Base-by-base conservation (phyloP, 2,797 vertebrate genomes). In the Paguma larvata region DNA sequence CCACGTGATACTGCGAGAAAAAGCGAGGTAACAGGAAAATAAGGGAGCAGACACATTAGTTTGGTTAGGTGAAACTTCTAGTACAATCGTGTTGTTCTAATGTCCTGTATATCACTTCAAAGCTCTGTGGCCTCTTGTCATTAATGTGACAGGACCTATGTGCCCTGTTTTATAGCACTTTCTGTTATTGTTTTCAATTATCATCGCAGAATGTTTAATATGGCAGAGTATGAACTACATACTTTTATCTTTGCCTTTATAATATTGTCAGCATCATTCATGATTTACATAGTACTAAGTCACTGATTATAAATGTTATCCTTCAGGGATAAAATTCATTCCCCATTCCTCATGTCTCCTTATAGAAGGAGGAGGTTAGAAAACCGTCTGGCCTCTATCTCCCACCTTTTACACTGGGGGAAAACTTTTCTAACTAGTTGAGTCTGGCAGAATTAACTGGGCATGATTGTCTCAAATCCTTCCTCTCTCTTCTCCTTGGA, bases 221-320 rank as follows among this genome's bases (percentile, higher is more conserved):
- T 21, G 4, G 46, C 30, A 62, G 18, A 77, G 19, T 77, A 41
- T 59, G 65, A 85, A 23, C 41, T n/a, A 44, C n/a, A 27, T 30
- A 38, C 59, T 48, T 73, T 87, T 59, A 48, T 16, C 85, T 93
- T 91, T 91, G 86, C 56, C 77, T 88, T 72, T 59, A 88, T 4
- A 62, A 25, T 18, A 30, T 1, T 32, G 12, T 38, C 63, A 51
- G 41, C 6, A 51, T 88, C n/a, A 30, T 75, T 77, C 13, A 9
- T 56, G 34, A 91, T 46, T 34, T 85, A 44, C 19, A 87, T 44
- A 53, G 15, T 41, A n/a, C 25, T 25, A 51, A 87, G 48, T 86
- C 86, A 75, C 48, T 25, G 10, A 27, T 30, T 62, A 23, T 62
- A 46, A 89, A 51, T 63, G 32, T 46, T 75, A 68, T 38, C 91